Evolutionary conservation across 1,140 invertebrate genomes (phyloP), one percentile per base, ranked within the genome.

Genomic region (Sipha flava): DNA sequence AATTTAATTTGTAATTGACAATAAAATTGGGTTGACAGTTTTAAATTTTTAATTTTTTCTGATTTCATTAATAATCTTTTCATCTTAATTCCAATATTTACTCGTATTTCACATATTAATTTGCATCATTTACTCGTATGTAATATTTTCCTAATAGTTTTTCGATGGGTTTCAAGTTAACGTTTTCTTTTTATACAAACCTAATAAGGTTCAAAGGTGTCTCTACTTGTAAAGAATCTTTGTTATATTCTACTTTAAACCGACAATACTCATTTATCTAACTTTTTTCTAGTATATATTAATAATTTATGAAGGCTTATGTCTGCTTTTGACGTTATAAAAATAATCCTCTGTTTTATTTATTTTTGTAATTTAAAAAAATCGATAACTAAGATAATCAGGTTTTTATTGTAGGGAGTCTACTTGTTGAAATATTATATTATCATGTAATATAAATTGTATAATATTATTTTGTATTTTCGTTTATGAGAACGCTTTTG

Each of bases 231-330:
- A 64, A 29, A 59, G 29, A 59, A 14, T 66, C 31, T 12, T 66
- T 37, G 62, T 45, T 64, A 23, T 68, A 29, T 29, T 68, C 6
- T 6, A 68, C 16, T 68, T 68, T 26, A 68, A 43, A 68, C 18
- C 23, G 40, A 45, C 21, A 45, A 45, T 68, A 68, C 6, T 45
- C 21, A 45, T 68, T 68, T 68, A 68, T 68, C 14, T 45, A 21
- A 45, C 16, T 68, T 68, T 40, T 68, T 68, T 68, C 21, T 21
- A 45, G n/a, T 26, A 26, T 45, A 29, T 29, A 68, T 68, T 68
- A 68, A 45, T 68, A 68, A 45, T 68, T 43, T 45, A 45, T 68
- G 64, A 68, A 68, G 21, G 64, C 16, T 68, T 68, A 68, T 26
- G 40, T 21, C 21, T 26, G 64, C 16, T 45, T 64, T 68, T 26